phyloP scores from a whole-genome alignment of 1,140 invertebrate genomes.

The Drosophila nigromelanica region DNA sequence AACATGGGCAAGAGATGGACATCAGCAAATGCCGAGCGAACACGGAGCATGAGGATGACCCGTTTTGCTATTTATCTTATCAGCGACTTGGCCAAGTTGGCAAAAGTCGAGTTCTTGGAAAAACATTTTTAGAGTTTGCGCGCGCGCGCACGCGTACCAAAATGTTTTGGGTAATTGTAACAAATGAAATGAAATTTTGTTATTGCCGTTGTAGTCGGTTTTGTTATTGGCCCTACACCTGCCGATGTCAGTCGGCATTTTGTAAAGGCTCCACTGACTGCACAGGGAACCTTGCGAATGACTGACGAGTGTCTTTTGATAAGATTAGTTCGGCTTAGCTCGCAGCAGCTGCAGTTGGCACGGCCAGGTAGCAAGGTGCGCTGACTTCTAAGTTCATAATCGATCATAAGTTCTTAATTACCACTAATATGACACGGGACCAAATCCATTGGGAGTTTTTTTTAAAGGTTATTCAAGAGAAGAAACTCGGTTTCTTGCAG shows the following conservation, averaged over 20 bases:
- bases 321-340: constrained; percentile 60
- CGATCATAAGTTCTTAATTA: constrained; percentile 64
- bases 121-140: constrained; percentile 21
- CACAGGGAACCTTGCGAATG: constrained; percentile 19
- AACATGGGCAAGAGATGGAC: constrained; percentile 24
- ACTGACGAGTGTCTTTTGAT: constrained; percentile 64
- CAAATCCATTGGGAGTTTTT: neutral
- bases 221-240: constrained; percentile 52
- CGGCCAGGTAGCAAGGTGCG: constrained; percentile 51
- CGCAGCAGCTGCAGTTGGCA: constrained; percentile 54
- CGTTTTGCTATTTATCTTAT: constrained; percentile 76
- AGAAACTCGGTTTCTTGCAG: too few species aligned
- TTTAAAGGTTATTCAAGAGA: neutral
- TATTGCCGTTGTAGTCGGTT: constrained; percentile 9
- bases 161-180: constrained; percentile 75
- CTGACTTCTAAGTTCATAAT: constrained; percentile 34
- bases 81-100: constrained; percentile 33
- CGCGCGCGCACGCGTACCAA: constrained; percentile 33
- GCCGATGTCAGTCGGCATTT: constrained; percentile 37
- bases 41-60: constrained; percentile 47
- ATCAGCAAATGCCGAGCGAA: constrained; percentile 2
- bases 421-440: constrained; percentile 48
- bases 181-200: constrained; percentile 56
- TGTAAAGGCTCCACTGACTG: constrained; percentile 41
- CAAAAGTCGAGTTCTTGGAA: constrained; percentile 46